Conservation (phyloP, 2,888 invertebrate genomes). For the Archips xylosteana region DNA sequence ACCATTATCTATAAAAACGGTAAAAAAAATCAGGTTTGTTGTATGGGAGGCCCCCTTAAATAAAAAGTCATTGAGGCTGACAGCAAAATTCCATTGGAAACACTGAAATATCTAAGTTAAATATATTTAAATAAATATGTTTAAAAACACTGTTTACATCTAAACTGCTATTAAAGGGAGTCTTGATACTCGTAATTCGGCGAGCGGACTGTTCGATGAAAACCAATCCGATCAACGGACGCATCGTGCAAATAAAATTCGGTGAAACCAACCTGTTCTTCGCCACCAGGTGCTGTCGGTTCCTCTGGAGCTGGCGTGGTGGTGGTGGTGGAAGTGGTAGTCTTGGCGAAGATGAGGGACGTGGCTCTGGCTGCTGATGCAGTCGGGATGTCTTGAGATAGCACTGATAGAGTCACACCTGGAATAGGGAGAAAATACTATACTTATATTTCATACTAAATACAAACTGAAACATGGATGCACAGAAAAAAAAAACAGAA, state of each 20-base stretch:
- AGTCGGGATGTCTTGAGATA: slow-evolving; percentile 71
- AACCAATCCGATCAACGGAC: neutral
- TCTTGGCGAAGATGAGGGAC: slow-evolving; percentile 86
- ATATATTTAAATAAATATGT: no score
- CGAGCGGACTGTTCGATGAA: neutral
- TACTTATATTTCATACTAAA: neutral
- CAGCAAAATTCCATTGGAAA: no score
- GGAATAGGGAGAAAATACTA: slow-evolving; percentile 47
- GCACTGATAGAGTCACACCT: slow-evolving; percentile 72
- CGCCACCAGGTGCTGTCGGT: slow-evolving; percentile 68
- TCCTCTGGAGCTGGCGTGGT: slow-evolving; percentile 78
- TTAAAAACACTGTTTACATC: no score
- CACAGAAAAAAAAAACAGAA: no score
- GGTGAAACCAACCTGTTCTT: slow-evolving; percentile 5
- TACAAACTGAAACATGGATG: no score
- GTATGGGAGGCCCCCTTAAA: no score
- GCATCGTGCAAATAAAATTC: neutral
- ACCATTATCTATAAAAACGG: no score
- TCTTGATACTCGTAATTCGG: neutral
- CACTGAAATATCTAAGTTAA: no score
- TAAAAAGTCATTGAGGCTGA: no score
- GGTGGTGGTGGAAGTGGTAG: slow-evolving; percentile 61
- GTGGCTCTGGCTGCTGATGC: slow-evolving; percentile 86
- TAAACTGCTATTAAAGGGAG: no score
- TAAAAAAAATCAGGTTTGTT: no score